A percentile compares a stretch with the other conserved stretches of the same genome.
These are phyloP conservation scores for Peromyscus maniculatus DNA, from an alignment of 2,113 vertebrate species.

Conservation along the genomic window DNA sequence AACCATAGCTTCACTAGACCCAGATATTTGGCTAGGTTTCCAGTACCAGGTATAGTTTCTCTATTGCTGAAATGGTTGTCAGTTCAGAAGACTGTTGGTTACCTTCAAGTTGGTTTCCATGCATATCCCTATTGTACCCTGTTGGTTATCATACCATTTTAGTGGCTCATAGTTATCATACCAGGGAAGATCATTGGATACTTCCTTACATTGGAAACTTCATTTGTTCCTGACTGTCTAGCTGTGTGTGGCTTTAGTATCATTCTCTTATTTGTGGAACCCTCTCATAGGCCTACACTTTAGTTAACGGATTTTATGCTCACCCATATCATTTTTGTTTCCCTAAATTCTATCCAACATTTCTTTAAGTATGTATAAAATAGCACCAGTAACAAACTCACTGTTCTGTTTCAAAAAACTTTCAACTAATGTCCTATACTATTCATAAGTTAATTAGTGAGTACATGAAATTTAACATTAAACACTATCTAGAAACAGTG, in stretches of 20 bases:
- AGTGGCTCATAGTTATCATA: background rate
- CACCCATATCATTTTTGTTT: background rate
- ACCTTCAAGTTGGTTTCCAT: background rate
- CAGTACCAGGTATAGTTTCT: background rate
- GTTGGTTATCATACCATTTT: background rate
- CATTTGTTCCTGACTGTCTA: background rate
- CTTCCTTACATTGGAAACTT: background rate
- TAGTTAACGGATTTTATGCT: background rate
- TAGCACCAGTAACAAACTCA: background rate
- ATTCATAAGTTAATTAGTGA: background rate
- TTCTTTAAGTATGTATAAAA: background rate
- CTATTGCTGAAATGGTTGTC: background rate
- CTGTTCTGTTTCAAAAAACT: background rate
- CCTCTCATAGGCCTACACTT: background rate
- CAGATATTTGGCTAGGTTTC: background rate
- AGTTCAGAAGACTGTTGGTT: background rate
- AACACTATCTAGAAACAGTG: background rate
- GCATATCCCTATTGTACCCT: background rate
- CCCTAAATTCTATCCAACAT: background rate
- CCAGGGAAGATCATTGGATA: background rate
- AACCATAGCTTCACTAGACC: background rate
- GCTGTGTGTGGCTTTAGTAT: background rate
- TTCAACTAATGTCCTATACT: background rate
- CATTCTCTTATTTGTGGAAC: background rate
- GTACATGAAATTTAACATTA: background rate